Evolutionary conservation across 2,797 vertebrate species (phyloP).

Genomic region (Hylomyscus alleni): DNA sequence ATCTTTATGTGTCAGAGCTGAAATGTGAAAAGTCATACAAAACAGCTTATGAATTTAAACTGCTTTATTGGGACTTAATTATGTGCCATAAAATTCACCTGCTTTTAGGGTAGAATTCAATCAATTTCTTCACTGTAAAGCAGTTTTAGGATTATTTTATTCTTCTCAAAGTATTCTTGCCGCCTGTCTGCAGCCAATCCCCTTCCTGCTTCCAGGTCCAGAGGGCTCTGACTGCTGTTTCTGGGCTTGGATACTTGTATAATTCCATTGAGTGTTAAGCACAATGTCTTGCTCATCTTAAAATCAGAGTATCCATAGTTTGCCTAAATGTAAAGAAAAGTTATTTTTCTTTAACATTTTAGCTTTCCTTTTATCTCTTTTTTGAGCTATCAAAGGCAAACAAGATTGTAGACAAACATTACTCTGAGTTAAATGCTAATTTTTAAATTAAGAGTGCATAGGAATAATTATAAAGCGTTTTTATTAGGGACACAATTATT

Average conservation of each 20-base stretch:
- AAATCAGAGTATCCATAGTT: not conserved
- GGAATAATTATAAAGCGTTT: not conserved
- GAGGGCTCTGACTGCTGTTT: too few species aligned
- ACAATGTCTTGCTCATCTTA: not conserved
- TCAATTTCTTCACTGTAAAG: not conserved
- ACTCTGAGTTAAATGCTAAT: not conserved
- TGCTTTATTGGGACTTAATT: conserved; percentile 16
- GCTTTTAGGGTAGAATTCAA: not conserved
- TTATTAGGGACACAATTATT: not conserved
- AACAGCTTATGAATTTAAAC: not conserved
- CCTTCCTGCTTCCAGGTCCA: rapidly evolving
- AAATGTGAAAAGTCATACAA: not conserved
- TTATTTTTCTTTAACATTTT: not conserved
- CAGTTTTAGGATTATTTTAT: not conserved
- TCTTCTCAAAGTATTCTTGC: not conserved
- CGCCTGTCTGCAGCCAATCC: not conserved
- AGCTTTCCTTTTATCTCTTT: not conserved
- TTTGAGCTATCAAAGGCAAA: not conserved
- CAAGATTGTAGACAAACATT: not conserved
- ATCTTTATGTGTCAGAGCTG: not conserved
- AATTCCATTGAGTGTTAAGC: not conserved
- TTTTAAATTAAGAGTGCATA: not conserved
- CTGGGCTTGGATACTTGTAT: not conserved
- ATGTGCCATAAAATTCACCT: not conserved
- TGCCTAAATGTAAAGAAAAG: not conserved